Evolutionary conservation across 2,113 vertebrate species (phyloP).

Genomic region (Tachycineta bicolor): DNA sequence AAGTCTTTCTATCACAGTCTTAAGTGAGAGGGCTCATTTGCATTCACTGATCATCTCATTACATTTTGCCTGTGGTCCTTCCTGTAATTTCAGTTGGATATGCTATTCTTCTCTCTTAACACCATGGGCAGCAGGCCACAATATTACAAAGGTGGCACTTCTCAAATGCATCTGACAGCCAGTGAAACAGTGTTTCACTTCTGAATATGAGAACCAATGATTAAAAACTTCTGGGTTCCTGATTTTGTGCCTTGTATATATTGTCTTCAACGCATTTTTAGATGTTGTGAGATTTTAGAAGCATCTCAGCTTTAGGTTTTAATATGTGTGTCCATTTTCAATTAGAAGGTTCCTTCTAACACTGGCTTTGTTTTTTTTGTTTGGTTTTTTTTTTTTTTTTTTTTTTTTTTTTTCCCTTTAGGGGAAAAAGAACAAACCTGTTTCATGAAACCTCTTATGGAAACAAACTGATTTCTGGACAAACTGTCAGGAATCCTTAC

Average conservation of each 20-base stretch:
- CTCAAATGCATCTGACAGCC: neutral
- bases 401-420: neutral
- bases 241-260: neutral
- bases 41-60: constrained; percentile 26
- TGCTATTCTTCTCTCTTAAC: neutral
- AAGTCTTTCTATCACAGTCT: neutral
- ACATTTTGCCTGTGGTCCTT: constrained; percentile 13
- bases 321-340: neutral
- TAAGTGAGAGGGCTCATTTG: constrained; percentile 19
- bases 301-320: neutral
- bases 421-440: neutral
- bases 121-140: neutral
- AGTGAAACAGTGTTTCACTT: neutral
- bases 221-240: neutral
- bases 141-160: neutral
- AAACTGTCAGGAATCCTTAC: neutral
- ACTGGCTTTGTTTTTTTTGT: fast-evolving
- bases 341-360: neutral
- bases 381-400: fast-evolving
- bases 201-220: neutral
- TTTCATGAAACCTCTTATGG: neutral
- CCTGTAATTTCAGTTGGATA: neutral
- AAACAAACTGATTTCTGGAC: neutral
- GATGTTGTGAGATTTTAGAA: neutral
- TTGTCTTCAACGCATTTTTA: neutral